Base-by-base conservation (phyloP, 2,113 vertebrate species). In the Silurus asotus region DNA sequence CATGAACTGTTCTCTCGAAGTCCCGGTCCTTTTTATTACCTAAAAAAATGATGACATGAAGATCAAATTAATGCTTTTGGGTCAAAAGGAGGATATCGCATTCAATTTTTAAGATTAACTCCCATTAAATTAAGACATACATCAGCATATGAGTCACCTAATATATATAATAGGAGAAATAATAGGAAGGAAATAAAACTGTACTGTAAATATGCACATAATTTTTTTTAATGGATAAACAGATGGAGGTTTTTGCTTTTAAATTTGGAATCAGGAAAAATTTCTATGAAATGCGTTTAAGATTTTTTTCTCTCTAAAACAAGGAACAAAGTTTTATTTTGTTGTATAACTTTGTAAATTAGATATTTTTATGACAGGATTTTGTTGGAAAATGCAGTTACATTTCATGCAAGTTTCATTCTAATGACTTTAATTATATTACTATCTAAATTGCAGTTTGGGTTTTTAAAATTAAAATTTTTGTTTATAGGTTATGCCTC, bases 171-270 rank as follows among this genome's bases (percentile, higher is more conserved):
- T n/a, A n/a, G n/a, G n/a, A n/a, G 37, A 74, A 74, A 59, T n/a
- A 74, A 4, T 62, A 51, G 37, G 37, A 45, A n/a, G 72, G 37
- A 45, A 77, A 51, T 15, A n/a, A 56, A 77, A 56, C 55, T 37
- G 11, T 59, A 59, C 37, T 37, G 37, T 2, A 37, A 37, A 37
- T 37, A 37, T 37, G 37, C 37, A 37, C 1, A 37, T 37, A 37
- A 2, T 69, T 82, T 74, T 67, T 82, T 69, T 20, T 15, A 25
- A 7, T 10, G 28, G 53, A 72, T 23, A 20, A 83, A 53, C 28
- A 74, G 37, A 72, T 25, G 37, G 11, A 61, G 78, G 59, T 17
- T 28, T 82, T 82, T 48, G 28, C 13, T 23, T 72, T 83, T 83
- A 1, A 25, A 59, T 23, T 19, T 75, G 55, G 70, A 61, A 61